Base-by-base conservation (phyloP, 2,113 vertebrate species). In the Hippocampus guttulatus region DNA sequence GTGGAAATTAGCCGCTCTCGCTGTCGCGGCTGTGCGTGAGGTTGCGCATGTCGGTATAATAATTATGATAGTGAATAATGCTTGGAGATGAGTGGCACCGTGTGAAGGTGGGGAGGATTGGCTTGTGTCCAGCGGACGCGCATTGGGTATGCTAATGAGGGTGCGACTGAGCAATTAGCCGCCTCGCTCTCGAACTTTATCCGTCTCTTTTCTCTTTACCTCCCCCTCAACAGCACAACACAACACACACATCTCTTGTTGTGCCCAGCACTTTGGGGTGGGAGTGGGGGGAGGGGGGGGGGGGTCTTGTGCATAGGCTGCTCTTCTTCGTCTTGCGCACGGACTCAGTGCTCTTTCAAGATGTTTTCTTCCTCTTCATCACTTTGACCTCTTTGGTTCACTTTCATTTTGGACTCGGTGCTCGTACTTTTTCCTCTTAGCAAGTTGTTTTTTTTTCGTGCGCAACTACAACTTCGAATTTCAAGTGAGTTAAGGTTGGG, bases 11-110 rank as follows among this genome's bases (percentile, higher is more conserved):
- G 83, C 86, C 87, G 82, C 83, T 87, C 88, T 88, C 92, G 92
- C 89, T 92, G 91, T 88, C 90, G 79, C 66, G 30, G 78, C 75
- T 74, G 74, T 75, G 80, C 82, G 85, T 85, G 80, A 92, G 92
- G 93, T 92, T 92, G 94, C 94, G 94, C 95, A 95, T 94, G 95
- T 95, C 94, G 92, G 92, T 91, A 91, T 85, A 87, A 94, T 94
- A 96, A 96, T 98, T 97, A 96, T 92, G 94, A 93, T 93, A 87
- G 94, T 95, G 95, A 96, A 96, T 96, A 96, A 97, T 96, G 94
- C 95, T 93, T 92, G 86, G 91, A 94, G 93, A 93, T 95, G 93
- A 94, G 95, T 92, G 91, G 92, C 92, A 89, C 83, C 73, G 86
- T 80, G 88, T 88, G 90, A 88, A 91, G 85, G 75, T 88, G 87